Evolutionary conservation across 2,797 vertebrate genomes (phyloP).

Genomic region (Sebastes trivittatus): DNA sequence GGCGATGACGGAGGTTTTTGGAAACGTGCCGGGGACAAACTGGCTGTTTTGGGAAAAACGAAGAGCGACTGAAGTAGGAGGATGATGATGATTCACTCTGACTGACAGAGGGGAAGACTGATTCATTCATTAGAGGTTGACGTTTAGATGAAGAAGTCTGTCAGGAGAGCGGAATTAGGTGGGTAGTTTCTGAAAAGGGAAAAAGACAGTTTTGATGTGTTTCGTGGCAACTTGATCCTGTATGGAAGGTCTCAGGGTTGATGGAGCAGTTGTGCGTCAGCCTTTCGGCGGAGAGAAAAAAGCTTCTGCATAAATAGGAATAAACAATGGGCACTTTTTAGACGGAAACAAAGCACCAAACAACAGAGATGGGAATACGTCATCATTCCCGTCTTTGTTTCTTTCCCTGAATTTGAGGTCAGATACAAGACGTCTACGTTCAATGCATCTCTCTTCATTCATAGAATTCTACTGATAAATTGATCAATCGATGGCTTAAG

Average conservation of each 20-base stretch:
- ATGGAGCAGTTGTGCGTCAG: constrained; percentile 13
- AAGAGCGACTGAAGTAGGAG: constrained; percentile 42
- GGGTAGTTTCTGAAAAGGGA: constrained; percentile 5
- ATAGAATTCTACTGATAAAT: not conserved
- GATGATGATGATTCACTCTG: constrained; percentile 63
- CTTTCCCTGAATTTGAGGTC: constrained; percentile 43
- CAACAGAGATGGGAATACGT: constrained; percentile 31
- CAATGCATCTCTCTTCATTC: not conserved
- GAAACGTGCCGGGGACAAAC: constrained; percentile 33
- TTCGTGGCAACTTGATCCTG: not conserved
- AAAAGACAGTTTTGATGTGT: not conserved
- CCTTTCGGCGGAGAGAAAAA: constrained; percentile 11
- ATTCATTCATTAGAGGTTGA: constrained; percentile 41
- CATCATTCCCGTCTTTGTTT: constrained; percentile 53
- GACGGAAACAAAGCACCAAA: constrained; percentile 61
- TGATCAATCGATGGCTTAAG: not conserved
- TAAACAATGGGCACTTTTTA: constrained; percentile 64
- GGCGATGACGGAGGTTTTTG: constrained; percentile 40
- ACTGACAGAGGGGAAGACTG: constrained; percentile 53
- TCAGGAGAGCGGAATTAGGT: constrained; percentile 29
- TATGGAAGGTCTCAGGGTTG: not conserved
- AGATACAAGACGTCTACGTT: constrained; percentile 18
- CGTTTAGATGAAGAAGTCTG: constrained; percentile 38
- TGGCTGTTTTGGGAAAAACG: constrained; percentile 6
- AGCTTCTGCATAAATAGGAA: constrained; percentile 26